Evolutionary conservation across 2,113 vertebrate genomes (phyloP), one percentile per base, ranked within the genome.

Genomic region (Cyphomyrus plagiostoma): DNA sequence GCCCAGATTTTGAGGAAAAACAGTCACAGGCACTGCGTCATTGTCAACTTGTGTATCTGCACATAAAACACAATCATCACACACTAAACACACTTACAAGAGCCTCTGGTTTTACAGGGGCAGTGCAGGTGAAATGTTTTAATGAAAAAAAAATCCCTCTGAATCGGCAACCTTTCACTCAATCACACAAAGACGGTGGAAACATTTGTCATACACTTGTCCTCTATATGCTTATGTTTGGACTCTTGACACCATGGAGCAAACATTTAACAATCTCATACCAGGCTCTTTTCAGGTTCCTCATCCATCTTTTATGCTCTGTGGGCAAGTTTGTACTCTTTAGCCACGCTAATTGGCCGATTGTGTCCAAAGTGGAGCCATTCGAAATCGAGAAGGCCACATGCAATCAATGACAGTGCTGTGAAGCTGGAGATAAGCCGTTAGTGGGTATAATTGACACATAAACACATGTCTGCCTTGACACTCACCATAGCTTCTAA

Each of bases 391-490:
- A 35, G 39, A 77, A 35, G 35, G 70, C 70, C 15, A 70, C 66
- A 10, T 26, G 62, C 62, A 45, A 82, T 42, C 7, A 82, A 35
- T 35, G 39, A 82, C 15, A 19, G 45, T 84, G 39, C 23, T n/a
- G 39, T 42, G 39, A 45, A 10, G 21, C 23, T 84, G 45, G 48
- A 48, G 45, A 46, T 46, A 45, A 23, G n/a, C 2, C 21, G 8
- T 84, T 84, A 23, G 45, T 2, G 11, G 45, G 21, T 48, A 46
- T 84, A 84, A 48, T 48, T 10, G 45, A 23, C 45, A 48, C 82
- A 48, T 84, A 84, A 84, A 84, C 82, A 84, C 45, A 48, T 84
- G 82, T 84, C 82, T 48, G 82, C 45, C 82, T 84, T 84, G 82
- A 84, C 82, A 84, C 82, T 84, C 21, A 84, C 82, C 82, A 84